phyloP scores from a whole-genome alignment of 2,888 invertebrate genomes.

The Abscondita cerata region DNA sequence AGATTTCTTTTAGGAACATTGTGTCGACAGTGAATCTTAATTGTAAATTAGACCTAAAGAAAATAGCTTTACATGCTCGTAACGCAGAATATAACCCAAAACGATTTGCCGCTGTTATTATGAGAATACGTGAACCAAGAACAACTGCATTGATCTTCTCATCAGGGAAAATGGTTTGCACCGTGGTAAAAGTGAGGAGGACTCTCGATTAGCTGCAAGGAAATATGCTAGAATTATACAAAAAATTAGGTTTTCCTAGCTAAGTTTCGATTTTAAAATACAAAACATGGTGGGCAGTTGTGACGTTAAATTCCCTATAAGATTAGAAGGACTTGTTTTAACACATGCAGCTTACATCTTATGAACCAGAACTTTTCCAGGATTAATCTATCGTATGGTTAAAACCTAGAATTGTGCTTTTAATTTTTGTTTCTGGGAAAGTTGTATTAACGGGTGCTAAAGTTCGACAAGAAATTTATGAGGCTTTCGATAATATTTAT shows the following conservation, averaged over 20 bases:
- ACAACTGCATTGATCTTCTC: constrained; percentile 86
- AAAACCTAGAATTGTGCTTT: constrained; percentile 79
- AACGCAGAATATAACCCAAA: constrained; percentile 99
- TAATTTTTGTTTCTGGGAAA: constrained; percentile 87
- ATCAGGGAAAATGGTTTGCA: constrained; percentile 88
- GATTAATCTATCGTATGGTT: constrained; percentile 83
- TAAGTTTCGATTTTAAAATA: constrained; percentile 81
- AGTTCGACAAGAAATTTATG: constrained; percentile 74
- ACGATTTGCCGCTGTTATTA: constrained; percentile 98
- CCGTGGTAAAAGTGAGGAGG: constrained; percentile 84
- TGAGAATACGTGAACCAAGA: constrained; percentile 90
- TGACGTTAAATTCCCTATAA: constrained; percentile 85
- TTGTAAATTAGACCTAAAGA: constrained; percentile 94
- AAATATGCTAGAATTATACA: constrained; percentile 85
- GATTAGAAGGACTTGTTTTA: constrained; percentile 79
- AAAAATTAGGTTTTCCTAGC: constrained; percentile 79
- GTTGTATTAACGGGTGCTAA: constrained; percentile 83
- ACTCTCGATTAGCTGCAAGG: constrained; percentile 77
- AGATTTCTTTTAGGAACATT: constrained; percentile 85
- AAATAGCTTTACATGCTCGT: constrained; percentile 95
- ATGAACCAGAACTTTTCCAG: constrained; percentile 81
- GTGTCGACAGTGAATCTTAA: constrained; percentile 97
- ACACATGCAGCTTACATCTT: constrained; percentile 82
- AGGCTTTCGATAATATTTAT: constrained; percentile 79
- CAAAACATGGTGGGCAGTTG: constrained; percentile 89